Conservation (phyloP, 2,113 vertebrate genomes). For the Daubentonia madagascariensis region DNA sequence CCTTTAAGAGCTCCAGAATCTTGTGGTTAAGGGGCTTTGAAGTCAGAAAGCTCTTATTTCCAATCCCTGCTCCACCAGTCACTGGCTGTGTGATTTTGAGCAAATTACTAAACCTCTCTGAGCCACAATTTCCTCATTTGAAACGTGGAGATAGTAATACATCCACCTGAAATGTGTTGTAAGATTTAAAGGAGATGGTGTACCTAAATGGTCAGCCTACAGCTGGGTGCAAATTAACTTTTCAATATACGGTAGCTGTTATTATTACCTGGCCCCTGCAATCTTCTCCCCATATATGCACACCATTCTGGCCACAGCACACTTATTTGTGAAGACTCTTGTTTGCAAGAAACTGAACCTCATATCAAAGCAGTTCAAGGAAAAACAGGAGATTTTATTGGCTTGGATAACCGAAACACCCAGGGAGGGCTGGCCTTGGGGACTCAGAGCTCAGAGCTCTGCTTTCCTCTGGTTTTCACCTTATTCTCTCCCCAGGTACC, state of each 20-base stretch:
- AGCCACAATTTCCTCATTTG: background rate
- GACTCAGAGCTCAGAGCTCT: background rate
- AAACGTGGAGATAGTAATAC: background rate
- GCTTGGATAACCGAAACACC: background rate
- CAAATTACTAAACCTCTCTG: background rate
- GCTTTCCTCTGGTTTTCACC: background rate
- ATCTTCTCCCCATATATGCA: background rate
- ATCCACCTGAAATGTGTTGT: background rate
- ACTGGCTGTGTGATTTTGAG: slow-evolving; percentile 1
- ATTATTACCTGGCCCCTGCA: background rate
- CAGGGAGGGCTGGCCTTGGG: background rate
- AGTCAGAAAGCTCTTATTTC: background rate
- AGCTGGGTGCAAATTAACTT: background rate
- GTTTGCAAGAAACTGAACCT: background rate
- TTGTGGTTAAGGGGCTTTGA: background rate
- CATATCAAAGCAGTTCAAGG: background rate
- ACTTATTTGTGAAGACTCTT: background rate
- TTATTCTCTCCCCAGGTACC: background rate
- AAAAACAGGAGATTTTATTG: background rate
- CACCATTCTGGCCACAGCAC: background rate
- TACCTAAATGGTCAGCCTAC: background rate
- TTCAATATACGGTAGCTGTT: background rate
- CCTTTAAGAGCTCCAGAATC: background rate
- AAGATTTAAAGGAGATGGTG: background rate
- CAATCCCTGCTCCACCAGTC: background rate